Evolutionary conservation across 2,113 vertebrate genomes (phyloP).

Genomic region (Pelobates fuscus): DNA sequence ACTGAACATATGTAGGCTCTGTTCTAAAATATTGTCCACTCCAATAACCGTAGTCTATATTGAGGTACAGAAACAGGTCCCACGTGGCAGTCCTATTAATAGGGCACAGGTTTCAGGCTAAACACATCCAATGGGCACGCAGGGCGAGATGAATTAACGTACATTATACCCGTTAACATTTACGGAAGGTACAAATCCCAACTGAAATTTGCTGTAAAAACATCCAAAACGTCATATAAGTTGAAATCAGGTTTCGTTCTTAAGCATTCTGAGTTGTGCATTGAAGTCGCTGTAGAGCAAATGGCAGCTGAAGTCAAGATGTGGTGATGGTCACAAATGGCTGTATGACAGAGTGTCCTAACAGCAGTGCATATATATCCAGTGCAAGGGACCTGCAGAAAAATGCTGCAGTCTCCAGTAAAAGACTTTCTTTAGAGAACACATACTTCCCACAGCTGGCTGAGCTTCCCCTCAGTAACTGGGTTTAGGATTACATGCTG

Average conservation of each 20-base stretch:
- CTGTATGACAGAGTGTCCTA: neutral
- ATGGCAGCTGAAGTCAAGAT: neutral
- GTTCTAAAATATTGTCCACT: neutral
- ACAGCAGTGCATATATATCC: constrained; percentile 19
- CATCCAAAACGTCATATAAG: neutral
- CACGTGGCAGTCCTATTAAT: no score
- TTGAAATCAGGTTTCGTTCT: neutral
- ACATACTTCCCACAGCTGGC: constrained; percentile 84
- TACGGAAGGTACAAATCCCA: neutral
- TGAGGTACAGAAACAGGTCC: neutral
- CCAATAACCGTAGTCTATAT: neutral
- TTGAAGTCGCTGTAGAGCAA: neutral
- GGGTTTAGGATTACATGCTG: constrained; percentile 86
- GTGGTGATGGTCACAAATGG: neutral
- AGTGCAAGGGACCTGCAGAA: constrained; percentile 17
- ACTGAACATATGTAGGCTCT: neutral
- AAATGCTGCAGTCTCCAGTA: neutral
- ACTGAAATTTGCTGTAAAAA: neutral
- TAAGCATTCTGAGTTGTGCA: neutral
- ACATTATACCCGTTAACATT: neutral
- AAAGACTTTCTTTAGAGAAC: constrained; percentile 67
- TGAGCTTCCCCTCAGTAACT: constrained; percentile 70
- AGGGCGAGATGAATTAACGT: neutral
- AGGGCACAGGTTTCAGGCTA: neutral
- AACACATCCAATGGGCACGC: neutral